Base-by-base conservation (phyloP, 2,113 vertebrate genomes). In the Eublepharis macularius region DNA sequence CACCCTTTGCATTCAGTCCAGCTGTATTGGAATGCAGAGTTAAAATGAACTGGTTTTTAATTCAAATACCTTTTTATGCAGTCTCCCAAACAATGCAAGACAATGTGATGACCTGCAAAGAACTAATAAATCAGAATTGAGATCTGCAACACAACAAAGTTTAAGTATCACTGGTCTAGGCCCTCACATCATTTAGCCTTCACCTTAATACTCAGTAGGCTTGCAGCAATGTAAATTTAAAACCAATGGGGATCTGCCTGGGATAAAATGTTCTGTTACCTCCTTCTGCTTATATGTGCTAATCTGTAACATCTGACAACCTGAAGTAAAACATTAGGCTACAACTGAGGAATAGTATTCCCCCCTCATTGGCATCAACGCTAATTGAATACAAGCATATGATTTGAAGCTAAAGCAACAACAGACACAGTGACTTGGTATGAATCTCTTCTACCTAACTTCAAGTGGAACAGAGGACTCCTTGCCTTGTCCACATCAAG, bases 201-300 rank as follows among this genome's bases (percentile, higher is more conserved):
- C 60, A 29, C 60, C 6, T 63, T 76, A n/a, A n/a, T 34, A 45
- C 19, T 14, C 6, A 3, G 12, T 60, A 34, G 54, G 51, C 11
- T 39, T 78, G 34, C 21, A 41, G 6, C 11, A 19, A 4, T 5
- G 39, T 78, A 57, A 24, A 57, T 39, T 54, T n/a, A 76, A 34
- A 49, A 10, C 17, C 51, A 32, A 76, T 21, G 3, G n/a, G 21
- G 21, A 78, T 21, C 39, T 41, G 4, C 49, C 26, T 36, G 54
- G 49, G 51, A 24, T 21, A 7, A 77, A 47, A 54, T 57, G 45
- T 65, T 68, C 82, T 0, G 0, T 26, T 77, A 34, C 9, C 9
- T 66, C 19, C 2, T 69, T 36, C 19, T 47, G 70, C 19, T 70
- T 0, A 0, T 0, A 0, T 49, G 2, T 13, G 70, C 54, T 6